phyloP scores from a whole-genome alignment of 2,888 invertebrate species.

The Neocrepidodera transversa region DNA sequence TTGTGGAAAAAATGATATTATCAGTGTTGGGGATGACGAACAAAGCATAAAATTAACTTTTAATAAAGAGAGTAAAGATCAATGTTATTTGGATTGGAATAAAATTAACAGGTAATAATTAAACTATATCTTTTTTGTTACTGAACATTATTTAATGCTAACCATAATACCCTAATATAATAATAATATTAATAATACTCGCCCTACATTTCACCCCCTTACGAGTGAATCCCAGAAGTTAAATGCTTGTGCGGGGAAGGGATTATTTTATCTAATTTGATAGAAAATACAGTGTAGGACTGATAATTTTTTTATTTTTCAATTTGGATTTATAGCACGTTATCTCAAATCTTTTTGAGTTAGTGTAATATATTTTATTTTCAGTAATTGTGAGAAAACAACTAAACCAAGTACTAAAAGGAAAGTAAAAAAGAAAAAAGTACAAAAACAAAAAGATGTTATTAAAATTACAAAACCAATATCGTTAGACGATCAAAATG shows the following conservation, averaged over 20 bases:
- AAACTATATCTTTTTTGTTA: neutral
- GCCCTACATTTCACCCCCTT: too few species aligned
- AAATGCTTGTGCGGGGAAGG: too few species aligned
- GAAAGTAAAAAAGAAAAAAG: slow-evolving; percentile 25
- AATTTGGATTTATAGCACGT: too few species aligned
- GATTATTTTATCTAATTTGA: too few species aligned
- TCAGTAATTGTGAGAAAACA: neutral
- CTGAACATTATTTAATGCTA: neutral
- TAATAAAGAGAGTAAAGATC: slow-evolving; percentile 36
- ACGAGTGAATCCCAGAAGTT: too few species aligned
- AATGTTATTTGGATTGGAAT: slow-evolving; percentile 20
- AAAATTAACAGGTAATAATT: slow-evolving; percentile 9
- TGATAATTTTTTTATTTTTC: too few species aligned
- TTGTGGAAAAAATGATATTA: slow-evolving; percentile 47
- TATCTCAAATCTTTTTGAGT: too few species aligned
- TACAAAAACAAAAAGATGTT: slow-evolving; percentile 38
- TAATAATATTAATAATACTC: too few species aligned
- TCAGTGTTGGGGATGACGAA: slow-evolving; percentile 44
- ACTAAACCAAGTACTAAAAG: slow-evolving; percentile 2
- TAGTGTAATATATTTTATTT: neutral
- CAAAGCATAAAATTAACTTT: slow-evolving; percentile 46
- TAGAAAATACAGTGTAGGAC: too few species aligned
- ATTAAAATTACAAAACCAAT: slow-evolving; percentile 41
- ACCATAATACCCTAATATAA: too few species aligned
- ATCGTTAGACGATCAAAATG: slow-evolving; percentile 44